These are phyloP conservation scores for Muricea muricata DNA, from an alignment of 92 coral and sea anemone species.

Conservation along the genomic window DNA sequence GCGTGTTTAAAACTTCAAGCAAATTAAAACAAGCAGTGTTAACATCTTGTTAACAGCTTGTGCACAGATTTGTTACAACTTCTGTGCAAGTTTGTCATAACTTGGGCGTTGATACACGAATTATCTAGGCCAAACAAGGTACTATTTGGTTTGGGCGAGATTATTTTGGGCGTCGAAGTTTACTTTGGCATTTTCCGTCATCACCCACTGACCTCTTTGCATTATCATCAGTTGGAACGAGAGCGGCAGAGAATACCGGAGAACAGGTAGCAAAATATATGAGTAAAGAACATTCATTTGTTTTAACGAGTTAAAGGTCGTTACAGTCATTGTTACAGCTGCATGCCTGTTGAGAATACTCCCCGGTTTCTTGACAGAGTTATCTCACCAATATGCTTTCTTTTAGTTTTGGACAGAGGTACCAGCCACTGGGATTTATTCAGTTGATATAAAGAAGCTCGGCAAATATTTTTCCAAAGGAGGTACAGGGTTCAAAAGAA, in stretches of 20 bases:
- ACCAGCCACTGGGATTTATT: slow-evolving; percentile 93
- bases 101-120: too few species aligned
- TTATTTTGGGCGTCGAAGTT: slow-evolving; percentile 95
- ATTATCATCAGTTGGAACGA: slow-evolving; percentile 78
- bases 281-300: too few species aligned
- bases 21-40: too few species aligned
- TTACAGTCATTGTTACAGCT: too few species aligned
- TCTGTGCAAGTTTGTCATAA: too few species aligned
- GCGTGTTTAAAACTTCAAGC: too few species aligned
- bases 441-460: slow-evolving; percentile 63
- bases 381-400: background rate
- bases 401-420: slow-evolving; percentile 82
- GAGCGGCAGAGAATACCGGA: slow-evolving; percentile 19
- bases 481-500: background rate
- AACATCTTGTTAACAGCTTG: too few species aligned
- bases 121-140: slow-evolving; percentile 66
- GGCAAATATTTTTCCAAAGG: background rate
- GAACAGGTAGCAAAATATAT: too few species aligned
- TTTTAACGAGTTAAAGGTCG: too few species aligned
- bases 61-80: too few species aligned
- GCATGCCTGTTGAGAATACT: too few species aligned
- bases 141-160: slow-evolving; percentile 97
- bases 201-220: slow-evolving; percentile 68
- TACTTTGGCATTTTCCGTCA: slow-evolving; percentile 91
- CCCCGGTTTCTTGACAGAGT: slow-evolving; percentile 31